phyloP scores from a whole-genome alignment of 2,888 invertebrate species.

The Strigamia crassipes region DNA sequence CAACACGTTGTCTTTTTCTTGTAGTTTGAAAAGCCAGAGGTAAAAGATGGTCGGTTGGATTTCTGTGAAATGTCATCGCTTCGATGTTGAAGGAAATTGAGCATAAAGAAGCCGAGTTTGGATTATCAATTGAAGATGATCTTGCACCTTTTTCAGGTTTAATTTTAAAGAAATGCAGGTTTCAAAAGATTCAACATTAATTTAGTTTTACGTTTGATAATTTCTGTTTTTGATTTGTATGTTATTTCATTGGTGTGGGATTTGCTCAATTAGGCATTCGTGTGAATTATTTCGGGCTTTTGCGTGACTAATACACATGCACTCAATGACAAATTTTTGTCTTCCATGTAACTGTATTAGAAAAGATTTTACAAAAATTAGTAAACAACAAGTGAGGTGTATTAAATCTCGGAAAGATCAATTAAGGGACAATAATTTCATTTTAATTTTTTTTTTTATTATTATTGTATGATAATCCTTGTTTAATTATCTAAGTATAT shows the following conservation, averaged over 20 bases:
- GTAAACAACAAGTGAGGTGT: background rate
- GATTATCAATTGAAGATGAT: background rate
- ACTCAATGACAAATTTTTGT: conserved; percentile 16
- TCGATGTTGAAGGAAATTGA: background rate
- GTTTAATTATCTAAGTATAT: too few relatives aligned
- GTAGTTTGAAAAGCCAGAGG: background rate
- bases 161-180: background rate
- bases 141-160: background rate
- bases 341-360: conserved; percentile 15
- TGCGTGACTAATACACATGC: conserved; percentile 11
- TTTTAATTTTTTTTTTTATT: background rate
- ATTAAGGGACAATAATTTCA: too few relatives aligned
- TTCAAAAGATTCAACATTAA: background rate
- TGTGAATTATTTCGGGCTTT: background rate
- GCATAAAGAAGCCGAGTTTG: background rate
- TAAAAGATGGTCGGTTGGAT: background rate
- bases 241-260: background rate
- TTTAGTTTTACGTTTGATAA: background rate
- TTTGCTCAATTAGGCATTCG: background rate
- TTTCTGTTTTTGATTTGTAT: background rate
- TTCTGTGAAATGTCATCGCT: background rate
- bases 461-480: background rate
- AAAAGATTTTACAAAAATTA: conserved; percentile 5
- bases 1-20: background rate
- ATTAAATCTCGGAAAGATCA: too few relatives aligned